Base-by-base conservation (phyloP, 2,888 invertebrate genomes). In the Altica lythri region DNA sequence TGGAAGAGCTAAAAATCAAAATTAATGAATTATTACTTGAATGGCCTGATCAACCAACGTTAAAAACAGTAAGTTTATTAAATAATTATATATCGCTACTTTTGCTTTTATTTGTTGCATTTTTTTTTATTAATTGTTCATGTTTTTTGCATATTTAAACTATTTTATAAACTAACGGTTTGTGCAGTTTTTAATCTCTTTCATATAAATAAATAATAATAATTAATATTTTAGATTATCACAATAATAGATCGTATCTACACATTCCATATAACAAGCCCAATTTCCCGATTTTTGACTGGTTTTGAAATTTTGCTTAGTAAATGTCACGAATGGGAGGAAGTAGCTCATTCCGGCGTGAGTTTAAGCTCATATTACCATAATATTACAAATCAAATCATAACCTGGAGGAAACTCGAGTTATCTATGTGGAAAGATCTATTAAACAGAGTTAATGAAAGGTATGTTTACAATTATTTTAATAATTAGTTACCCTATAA, bases 41-140 rank as follows among this genome's bases (percentile, higher is more conserved):
- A 63, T 96, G 93, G 91, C 91, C 95, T 0, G 93, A 92, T 59
- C 92, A 96, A 79, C 95, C 96, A 0, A 88, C 90, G 0, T 76
- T 97, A 27, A 83, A 83, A 69, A 88, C 90, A 76, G 89, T 90
- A 77, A 78, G 74, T n/a, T n/a, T n/a, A n/a, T n/a, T n/a, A n/a
- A n/a, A n/a, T n/a, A n/a, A n/a, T n/a, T n/a, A n/a, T n/a, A n/a
- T n/a, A n/a, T n/a, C n/a, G n/a, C n/a, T n/a, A n/a, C n/a, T n/a
- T n/a, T n/a, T n/a, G n/a, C n/a, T n/a, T n/a, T n/a, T n/a, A n/a
- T n/a, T n/a, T n/a, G n/a, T n/a, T n/a, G n/a, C n/a, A n/a, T n/a
- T n/a, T n/a, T n/a, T n/a, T n/a, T n/a, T n/a, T n/a, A n/a, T n/a
- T n/a, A n/a, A n/a, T n/a, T n/a, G n/a, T n/a, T n/a, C n/a, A n/a